A percentile compares a stretch with the other conserved stretches of the same genome.
phyloP scores from a whole-genome alignment of 1,140 invertebrate genomes.

The Brachionus sp. region DNA sequence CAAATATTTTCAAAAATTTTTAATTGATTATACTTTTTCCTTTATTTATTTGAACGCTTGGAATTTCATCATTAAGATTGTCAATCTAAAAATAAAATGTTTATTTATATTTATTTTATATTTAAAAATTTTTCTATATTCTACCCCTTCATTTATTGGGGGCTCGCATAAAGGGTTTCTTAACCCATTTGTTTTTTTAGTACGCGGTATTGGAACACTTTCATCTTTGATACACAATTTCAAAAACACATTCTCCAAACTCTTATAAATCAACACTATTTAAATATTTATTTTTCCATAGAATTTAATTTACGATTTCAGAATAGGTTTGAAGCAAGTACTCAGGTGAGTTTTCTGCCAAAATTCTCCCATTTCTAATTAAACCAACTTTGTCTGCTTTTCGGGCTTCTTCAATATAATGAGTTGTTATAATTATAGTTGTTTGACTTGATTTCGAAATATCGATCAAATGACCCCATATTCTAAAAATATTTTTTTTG shows the following conservation, averaged over 20 bases:
- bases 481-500: slow-evolving; percentile 64
- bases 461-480: slow-evolving; percentile 83
- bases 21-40: neutral
- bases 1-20: neutral
- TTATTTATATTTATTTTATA: neutral
- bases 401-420: slow-evolving; percentile 86
- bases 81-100: neutral
- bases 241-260: slow-evolving; percentile 87
- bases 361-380: slow-evolving; percentile 81
- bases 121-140: neutral
- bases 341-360: slow-evolving; percentile 85
- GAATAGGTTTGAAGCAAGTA: slow-evolving; percentile 75
- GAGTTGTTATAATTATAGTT: slow-evolving; percentile 87
- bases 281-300: neutral
- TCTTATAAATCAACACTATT: slow-evolving; percentile 63
- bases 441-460: slow-evolving; percentile 74
- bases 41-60: neutral
- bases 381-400: slow-evolving; percentile 83
- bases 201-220: slow-evolving; percentile 13
- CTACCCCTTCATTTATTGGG: neutral
- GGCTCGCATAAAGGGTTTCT: neutral
- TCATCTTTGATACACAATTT: slow-evolving; percentile 69
- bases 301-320: slow-evolving; percentile 48
- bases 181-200: neutral
- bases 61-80: neutral